Evolutionary conservation across 2,113 vertebrate species (phyloP).

Genomic region (Plestiodon gilberti): DNA sequence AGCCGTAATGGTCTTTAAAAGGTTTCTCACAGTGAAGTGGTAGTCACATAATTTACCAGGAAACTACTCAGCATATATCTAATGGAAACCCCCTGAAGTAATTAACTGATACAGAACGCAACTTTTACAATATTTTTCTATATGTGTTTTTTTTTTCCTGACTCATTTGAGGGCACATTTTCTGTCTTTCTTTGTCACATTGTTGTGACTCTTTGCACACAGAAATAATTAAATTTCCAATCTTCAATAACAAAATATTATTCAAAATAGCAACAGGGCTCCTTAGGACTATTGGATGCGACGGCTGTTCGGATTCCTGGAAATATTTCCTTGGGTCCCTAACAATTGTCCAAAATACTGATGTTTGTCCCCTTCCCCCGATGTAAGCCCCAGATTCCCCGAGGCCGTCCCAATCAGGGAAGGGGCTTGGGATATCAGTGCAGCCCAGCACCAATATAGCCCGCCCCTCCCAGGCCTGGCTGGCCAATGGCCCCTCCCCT

Average conservation of each 20-base stretch:
- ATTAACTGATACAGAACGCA: slow-evolving; percentile 36
- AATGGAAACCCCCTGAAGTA: slow-evolving; percentile 43
- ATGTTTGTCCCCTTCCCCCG: too few species aligned
- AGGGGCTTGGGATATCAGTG: too few species aligned
- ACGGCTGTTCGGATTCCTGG: not conserved
- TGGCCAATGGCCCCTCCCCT: too few species aligned
- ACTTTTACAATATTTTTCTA: slow-evolving; percentile 25
- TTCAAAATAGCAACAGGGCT: not conserved
- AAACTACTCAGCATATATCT: slow-evolving; percentile 39
- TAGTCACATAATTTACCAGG: slow-evolving; percentile 34
- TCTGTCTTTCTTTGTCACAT: not conserved
- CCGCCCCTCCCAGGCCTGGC: too few species aligned
- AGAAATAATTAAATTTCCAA: slow-evolving; percentile 26
- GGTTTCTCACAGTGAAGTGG: slow-evolving; percentile 38
- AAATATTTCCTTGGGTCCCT: not conserved
- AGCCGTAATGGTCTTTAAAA: slow-evolving; percentile 44
- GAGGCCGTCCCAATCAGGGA: too few species aligned
- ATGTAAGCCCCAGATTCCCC: too few species aligned
- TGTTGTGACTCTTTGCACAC: not conserved
- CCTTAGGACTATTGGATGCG: not conserved
- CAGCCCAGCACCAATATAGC: too few species aligned
- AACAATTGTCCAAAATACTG: not conserved
- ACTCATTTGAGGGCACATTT: not conserved
- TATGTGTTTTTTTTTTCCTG: not conserved
- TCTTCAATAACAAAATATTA: slow-evolving; percentile 1